phyloP scores from a whole-genome alignment of 1,140 invertebrate species.

The Drosophila dunni region DNA sequence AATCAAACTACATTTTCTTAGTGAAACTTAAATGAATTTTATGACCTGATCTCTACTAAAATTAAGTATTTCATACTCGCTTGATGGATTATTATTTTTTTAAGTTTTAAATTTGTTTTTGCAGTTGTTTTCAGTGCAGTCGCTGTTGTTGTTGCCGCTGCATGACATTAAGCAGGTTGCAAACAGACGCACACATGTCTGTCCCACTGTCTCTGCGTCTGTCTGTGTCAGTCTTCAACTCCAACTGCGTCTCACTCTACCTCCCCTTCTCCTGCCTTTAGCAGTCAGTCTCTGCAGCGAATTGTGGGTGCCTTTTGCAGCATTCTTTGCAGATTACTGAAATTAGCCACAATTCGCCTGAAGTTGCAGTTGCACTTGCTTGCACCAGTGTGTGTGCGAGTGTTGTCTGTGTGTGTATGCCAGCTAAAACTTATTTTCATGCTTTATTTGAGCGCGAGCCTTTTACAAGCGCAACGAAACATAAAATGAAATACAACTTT shows the following conservation, averaged over 20 bases:
- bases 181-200: conserved; percentile 73
- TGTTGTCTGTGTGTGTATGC: conserved; percentile 1
- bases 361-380: conserved; percentile 29
- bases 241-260: background rate
- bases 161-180: conserved; percentile 81
- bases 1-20: too few species aligned
- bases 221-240: conserved; percentile 17
- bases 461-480: conserved; percentile 81
- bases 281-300: conserved; percentile 60
- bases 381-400: background rate
- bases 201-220: conserved; percentile 30
- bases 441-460: conserved; percentile 64
- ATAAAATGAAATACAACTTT: conserved; percentile 78
- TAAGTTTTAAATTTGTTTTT: too few species aligned
- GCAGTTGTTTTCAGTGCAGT: conserved; percentile 33
- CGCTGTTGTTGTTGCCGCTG: conserved; percentile 58
- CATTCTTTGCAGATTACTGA: conserved; percentile 64
- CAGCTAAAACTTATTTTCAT: conserved; percentile 76
- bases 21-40: too few species aligned
- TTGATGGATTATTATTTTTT: too few species aligned
- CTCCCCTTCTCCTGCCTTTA: background rate
- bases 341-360: conserved; percentile 72
- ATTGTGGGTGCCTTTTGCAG: conserved; percentile 77
- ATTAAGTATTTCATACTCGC: too few species aligned
- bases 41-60: too few species aligned